These are phyloP conservation scores for Manacus vitellinus DNA, from an alignment of 2,113 vertebrate genomes.

Conservation along the genomic window DNA sequence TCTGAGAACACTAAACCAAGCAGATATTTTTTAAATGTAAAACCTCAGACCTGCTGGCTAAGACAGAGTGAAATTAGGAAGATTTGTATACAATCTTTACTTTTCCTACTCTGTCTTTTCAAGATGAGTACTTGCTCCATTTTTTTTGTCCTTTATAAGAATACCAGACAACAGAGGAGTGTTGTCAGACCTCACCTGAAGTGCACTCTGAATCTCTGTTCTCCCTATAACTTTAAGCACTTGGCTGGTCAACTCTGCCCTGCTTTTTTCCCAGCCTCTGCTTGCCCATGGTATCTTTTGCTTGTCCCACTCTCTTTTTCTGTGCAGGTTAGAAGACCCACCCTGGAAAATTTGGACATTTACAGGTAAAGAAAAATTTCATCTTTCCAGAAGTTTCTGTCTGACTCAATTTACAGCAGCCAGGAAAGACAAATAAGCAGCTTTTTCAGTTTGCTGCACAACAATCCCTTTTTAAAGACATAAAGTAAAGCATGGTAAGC, in stretches of 20 bases:
- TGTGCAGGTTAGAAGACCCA: not conserved
- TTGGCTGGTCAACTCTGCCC: not conserved
- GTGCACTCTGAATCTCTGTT: not conserved
- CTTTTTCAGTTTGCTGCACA: not conserved
- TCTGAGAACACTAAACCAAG: not conserved
- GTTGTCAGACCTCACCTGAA: not conserved
- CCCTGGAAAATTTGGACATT: not conserved
- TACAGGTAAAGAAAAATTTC: not conserved
- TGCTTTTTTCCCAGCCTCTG: not conserved
- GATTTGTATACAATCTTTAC: not conserved
- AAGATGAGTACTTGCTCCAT: not conserved
- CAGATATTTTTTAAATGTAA: not conserved
- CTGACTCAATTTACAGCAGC: not conserved
- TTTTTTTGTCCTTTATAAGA: not conserved
- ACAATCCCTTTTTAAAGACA: not conserved
- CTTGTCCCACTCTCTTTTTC: not conserved
- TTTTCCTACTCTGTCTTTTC: not conserved
- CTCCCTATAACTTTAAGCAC: not conserved
- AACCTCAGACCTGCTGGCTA: not conserved
- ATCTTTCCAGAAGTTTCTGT: not conserved
- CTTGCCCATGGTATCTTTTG: not conserved
- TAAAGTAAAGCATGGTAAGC: not conserved
- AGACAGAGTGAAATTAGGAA: not conserved
- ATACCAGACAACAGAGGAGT: not conserved
- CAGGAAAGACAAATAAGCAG: not conserved